Evolutionary conservation across 2,888 invertebrate species (phyloP), one percentile per base, ranked within the genome.

Genomic region (Dromius quadrimaculatus): DNA sequence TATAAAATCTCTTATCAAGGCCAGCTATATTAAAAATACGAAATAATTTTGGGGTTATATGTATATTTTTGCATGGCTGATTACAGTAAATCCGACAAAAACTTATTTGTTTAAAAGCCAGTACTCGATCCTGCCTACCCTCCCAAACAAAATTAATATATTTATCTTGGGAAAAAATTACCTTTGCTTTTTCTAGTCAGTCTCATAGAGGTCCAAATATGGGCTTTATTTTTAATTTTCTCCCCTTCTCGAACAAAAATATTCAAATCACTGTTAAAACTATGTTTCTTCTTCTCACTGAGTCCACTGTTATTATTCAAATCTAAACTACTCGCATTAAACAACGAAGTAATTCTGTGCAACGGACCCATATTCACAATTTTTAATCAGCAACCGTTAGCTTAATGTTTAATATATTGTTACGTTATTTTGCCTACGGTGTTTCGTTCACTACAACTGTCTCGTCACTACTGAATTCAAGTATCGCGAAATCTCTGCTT

Each of bases 301-400:
- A 79, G 78, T 6, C 80, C 81, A 8, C 50, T 69, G 38, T 83
- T 85, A 74, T 82, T 84, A 74, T 85, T 86, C 28, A 83, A 81
- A 77, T 87, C 87, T 59, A 80, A 76, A 2, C 77, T 78, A 78
- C 82, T 83, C 38, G 80, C 77, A 80, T 87, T 87, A 78, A 89
- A 88, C 74, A 89, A 83, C 69, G 88, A 87, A 73, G 88, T 87
- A 63, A 89, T 84, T 78, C 86, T 86, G 75, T 88, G 85, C 43
- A 89, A 79, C 28, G 88, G 87, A 76, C 87, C 87, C 87, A 89
- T 88, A 75, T 76, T 80, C 70, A 9, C 64, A 17, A 22, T 15
- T 54, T 45, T 20, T 47, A 20, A 23, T 47, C 47, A n/a, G n/a
- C n/a, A n/a, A n/a, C 47, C 19, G 45, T 45, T 45, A 41, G 41